phyloP scores from a whole-genome alignment of 2,888 invertebrate genomes.

The Taphrorychus bicolor region DNA sequence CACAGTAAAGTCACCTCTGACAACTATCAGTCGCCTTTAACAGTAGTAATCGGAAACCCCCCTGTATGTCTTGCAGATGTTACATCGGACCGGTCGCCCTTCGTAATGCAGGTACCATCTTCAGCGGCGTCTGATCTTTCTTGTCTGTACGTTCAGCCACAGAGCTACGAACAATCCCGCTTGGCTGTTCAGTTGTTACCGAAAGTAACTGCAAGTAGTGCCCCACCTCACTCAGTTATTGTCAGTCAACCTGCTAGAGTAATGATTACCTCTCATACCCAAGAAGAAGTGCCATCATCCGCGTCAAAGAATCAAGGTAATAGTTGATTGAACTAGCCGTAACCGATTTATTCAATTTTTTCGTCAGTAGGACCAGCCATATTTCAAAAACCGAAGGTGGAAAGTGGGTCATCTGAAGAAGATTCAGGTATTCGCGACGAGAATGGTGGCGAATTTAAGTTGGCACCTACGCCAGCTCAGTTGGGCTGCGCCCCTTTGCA shows the following conservation, averaged over 20 bases:
- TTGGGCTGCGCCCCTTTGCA: conserved; percentile 89
- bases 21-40: conserved; percentile 56
- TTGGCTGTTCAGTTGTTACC: conserved; percentile 54
- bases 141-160: conserved; percentile 59
- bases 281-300: conserved; percentile 8
- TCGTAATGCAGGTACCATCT: conserved; percentile 56
- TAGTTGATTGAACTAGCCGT: too few species aligned
- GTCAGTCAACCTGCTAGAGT: conserved; percentile 60
- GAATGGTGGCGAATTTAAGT: conserved; percentile 66
- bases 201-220: conserved; percentile 55
- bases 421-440: conserved; percentile 27
- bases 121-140: conserved; percentile 57
- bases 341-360: neutral
- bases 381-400: conserved; percentile 26
- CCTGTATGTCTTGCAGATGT: conserved; percentile 55
- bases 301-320: conserved; percentile 18
- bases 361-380: neutral
- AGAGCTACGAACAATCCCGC: conserved; percentile 54
- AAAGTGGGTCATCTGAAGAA: conserved; percentile 25
- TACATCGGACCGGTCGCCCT: conserved; percentile 53
- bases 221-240: conserved; percentile 64
- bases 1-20: conserved; percentile 51
- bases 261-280: neutral
- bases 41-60: conserved; percentile 56
- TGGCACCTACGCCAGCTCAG: conserved; percentile 95